These are phyloP conservation scores for Lepidochitona cinerea DNA, from an alignment of 2,888 invertebrate species.

Conservation along the genomic window DNA sequence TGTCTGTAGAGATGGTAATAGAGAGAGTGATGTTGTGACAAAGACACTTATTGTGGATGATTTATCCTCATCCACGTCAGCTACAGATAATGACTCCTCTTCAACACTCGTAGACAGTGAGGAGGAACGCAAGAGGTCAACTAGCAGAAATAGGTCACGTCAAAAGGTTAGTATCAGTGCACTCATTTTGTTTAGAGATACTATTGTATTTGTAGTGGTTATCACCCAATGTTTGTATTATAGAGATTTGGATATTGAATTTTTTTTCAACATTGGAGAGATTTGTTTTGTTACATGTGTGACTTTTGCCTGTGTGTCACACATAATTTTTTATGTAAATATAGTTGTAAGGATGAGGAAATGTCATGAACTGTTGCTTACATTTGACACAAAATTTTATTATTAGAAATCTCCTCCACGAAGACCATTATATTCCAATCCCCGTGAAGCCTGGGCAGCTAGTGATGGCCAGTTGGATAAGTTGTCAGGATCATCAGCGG, in stretches of 20 bases:
- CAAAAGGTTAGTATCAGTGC: not conserved
- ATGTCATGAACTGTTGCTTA: no score
- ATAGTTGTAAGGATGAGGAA: no score
- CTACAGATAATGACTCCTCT: conserved; percentile 38
- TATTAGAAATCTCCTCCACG: conserved; percentile 8
- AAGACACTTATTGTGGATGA: conserved; percentile 68
- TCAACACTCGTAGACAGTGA: not conserved
- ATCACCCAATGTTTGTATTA: no score
- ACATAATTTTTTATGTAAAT: no score
- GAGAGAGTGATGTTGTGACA: conserved; percentile 68
- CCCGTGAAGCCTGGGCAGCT: conserved; percentile 57
- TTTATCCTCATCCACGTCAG: conserved; percentile 28
- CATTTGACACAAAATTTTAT: no score
- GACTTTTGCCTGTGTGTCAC: no score
- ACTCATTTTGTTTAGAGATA: not conserved
- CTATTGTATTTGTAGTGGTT: no score
- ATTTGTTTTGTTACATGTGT: no score
- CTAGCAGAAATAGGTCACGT: conserved; percentile 34
- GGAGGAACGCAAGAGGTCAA: conserved; percentile 11
- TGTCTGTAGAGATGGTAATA: conserved; percentile 69
- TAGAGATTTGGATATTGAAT: no score
- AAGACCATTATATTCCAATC: conserved; percentile 34
- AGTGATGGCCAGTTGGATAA: conserved; percentile 9
- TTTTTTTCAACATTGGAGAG: no score
- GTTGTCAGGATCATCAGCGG: not conserved